Base-by-base conservation (phyloP, 2,797 vertebrate species). In the Sylvilagus floridanus region DNA sequence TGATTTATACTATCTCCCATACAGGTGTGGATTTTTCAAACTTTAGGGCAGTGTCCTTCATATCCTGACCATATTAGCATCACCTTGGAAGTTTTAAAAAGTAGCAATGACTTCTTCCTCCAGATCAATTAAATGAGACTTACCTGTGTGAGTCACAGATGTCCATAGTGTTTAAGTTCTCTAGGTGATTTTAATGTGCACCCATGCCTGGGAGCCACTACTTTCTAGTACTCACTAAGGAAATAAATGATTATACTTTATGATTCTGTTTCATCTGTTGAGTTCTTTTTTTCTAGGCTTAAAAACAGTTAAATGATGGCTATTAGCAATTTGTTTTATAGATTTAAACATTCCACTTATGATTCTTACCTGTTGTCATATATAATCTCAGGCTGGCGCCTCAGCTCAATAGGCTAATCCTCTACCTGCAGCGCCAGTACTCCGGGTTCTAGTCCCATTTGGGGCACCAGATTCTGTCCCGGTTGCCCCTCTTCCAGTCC, bases 221-320 rank as follows among this genome's bases (percentile, higher is more conserved):
- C 77, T 92, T 93, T 82, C 24, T 87, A 26, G 84, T 75, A 92
- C 82, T 96, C 32, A 88, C 14, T 30, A 62, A 17, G 68, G 75
- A 88, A 71, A 12, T 63, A 63, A 24, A 83, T 26, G 12, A 57
- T 16, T 69, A 0, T 16, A n/a, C 79, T 12, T 90, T 26, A 66
- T 81, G 73, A 73, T 88, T 94, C 28, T 78, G n/a, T 66, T 95
- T 71, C 10, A 52, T 84, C 24, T 85, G 24, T 60, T 85, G 10
- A 63, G 10, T 3, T 78, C 68, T 75, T 60, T 6, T 8, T 78
- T 78, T 92, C 14, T 54, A 79, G 37, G n/a, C 0, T 93, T 85
- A 77, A 84, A 57, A 85, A 76, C 26, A 87, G 83, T 72, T 68
- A 82, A 77, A 13, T 24, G 52, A 71, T 75, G 9, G 37, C 3